Percentiles rank a stretch among this genome's conserved stretches.
Conservation (phyloP, 2,888 invertebrate species). For the Sminthurinus aureus region DNA sequence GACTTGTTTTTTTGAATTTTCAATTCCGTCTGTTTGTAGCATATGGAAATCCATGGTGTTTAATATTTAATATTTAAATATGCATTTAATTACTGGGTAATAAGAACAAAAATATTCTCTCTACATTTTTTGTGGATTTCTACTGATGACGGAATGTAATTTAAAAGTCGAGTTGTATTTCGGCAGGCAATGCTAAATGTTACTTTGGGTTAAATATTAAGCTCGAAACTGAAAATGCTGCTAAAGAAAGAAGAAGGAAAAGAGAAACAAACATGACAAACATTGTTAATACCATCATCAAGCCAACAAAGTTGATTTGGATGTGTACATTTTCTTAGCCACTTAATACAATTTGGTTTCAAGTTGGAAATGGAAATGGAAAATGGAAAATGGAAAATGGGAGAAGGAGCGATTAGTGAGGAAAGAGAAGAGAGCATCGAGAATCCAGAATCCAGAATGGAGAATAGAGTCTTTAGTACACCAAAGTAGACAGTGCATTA, state of each 20-base stretch:
- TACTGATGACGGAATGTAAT: too few relatives aligned
- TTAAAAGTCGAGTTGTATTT: too few relatives aligned
- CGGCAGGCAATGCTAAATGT: too few relatives aligned
- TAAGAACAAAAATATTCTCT: too few relatives aligned
- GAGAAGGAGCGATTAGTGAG: slow-evolving; percentile 28
- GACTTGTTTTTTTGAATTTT: not conserved
- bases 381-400: not conserved
- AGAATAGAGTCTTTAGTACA: not conserved
- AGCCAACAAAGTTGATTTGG: slow-evolving; percentile 44
- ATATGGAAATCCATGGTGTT: slow-evolving; percentile 39
- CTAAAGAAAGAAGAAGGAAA: slow-evolving; percentile 27
- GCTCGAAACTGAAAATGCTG: slow-evolving; percentile 13
- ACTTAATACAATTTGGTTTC: slow-evolving; percentile 46
- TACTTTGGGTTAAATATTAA: too few relatives aligned
- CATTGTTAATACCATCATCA: slow-evolving; percentile 45
- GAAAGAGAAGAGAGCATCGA: not conserved
- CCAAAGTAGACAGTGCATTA: not conserved
- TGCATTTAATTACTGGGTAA: too few relatives aligned
- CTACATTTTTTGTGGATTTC: too few relatives aligned
- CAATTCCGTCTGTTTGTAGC: slow-evolving; percentile 4
- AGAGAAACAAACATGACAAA: slow-evolving; percentile 41
- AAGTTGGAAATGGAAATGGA: slow-evolving; percentile 29
- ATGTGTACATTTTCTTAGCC: slow-evolving; percentile 43
- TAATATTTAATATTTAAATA: too few relatives aligned
- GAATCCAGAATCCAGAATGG: too few relatives aligned